Evolutionary conservation across 2,888 invertebrate species (phyloP).

Genomic region (Standfussiana lucernea): DNA sequence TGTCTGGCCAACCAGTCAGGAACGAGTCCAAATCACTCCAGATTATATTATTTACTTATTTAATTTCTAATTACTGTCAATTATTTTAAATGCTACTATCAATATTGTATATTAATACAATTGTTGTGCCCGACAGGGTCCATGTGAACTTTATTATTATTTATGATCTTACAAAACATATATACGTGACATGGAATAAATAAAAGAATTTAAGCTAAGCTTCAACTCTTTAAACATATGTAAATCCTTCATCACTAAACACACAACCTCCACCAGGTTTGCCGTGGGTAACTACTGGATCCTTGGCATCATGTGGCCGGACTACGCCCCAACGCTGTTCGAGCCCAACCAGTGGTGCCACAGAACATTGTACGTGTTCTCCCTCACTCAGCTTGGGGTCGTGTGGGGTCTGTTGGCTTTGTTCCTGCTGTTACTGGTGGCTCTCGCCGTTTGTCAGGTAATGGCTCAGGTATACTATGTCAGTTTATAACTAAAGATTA

Average conservation of each 20-base stretch:
- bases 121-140: too few relatives aligned
- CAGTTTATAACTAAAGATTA: conserved; percentile 17
- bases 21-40: too few relatives aligned
- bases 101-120: too few relatives aligned
- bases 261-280: conserved; percentile 85
- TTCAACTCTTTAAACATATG: neutral
- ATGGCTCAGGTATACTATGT: conserved; percentile 63
- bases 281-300: conserved; percentile 95
- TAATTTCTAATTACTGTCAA: too few relatives aligned
- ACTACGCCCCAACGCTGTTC: conserved; percentile 93
- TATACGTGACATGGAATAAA: too few relatives aligned
- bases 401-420: conserved; percentile 92
- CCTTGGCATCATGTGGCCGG: conserved; percentile 94
- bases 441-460: conserved; percentile 92
- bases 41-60: too few relatives aligned
- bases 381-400: conserved; percentile 93
- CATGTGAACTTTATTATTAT: too few relatives aligned
- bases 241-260: neutral
- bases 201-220: too few relatives aligned
- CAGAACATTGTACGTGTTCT: conserved; percentile 94
- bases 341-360: conserved; percentile 96
- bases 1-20: too few relatives aligned
- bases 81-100: too few relatives aligned
- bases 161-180: too few relatives aligned
- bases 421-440: conserved; percentile 90